Base-by-base conservation (phyloP, 1,140 invertebrate species). In the Hyles vespertilio region DNA sequence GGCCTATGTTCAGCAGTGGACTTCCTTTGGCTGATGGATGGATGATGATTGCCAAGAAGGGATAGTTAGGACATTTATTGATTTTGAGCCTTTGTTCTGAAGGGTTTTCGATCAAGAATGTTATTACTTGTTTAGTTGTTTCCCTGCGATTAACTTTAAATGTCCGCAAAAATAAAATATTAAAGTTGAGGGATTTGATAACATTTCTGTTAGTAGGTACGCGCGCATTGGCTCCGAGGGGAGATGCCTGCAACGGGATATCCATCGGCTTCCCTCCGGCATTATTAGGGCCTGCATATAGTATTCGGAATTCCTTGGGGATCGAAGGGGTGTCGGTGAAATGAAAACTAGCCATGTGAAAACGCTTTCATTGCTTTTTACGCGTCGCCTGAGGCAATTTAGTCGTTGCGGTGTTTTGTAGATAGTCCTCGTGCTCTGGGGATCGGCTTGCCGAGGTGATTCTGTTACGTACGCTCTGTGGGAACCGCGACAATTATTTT, bases 311-410 rank as follows among this genome's bases (percentile, higher is more conserved):
- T 86, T 86, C 83, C 83, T 79, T 56, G 69, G 83, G 80, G 83
- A 81, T 73, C 70, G 69, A 67, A 75, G 74, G 77, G 81, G 77
- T 69, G 75, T 63, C 65, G 65, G 70, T 73, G 77, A 78, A 83
- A 86, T 83, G 81, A 81, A 84, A 82, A 79, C 78, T 79, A 69
- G 65, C 73, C 77, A 81, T 82, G 79, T 82, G 79, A 82, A 82
- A 86, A 83, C 75, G 81, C 80, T 86, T 83, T 81, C 76, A 80
- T 83, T 83, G 81, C 77, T 75, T 83, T 83, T 87, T 78, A 75
- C 79, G 74, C 82, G 70, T 74, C 71, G 80, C 80, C 75, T 63
- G 77, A 74, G 84, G 81, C 81, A 77, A 84, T 81, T 83, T 77
- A 79, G 80, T 74, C 76, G 74, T 79, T 74, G 71, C 74, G 79